phyloP scores from a whole-genome alignment of 2,888 invertebrate species.

The Colostygia pectinataria region DNA sequence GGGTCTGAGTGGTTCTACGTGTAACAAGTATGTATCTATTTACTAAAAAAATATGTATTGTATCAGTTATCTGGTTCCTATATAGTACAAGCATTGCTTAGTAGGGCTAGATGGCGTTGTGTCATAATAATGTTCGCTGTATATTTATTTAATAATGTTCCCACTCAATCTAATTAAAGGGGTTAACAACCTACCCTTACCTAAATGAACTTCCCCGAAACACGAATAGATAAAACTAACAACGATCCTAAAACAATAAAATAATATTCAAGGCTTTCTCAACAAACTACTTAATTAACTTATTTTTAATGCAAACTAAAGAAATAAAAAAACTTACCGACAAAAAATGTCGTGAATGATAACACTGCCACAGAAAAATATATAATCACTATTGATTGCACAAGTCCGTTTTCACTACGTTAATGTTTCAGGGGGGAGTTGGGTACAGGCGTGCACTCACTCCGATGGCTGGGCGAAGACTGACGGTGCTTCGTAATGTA shows the following conservation, averaged over 20 bases:
- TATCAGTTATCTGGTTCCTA: too few relatives aligned
- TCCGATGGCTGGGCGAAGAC: slow-evolving; percentile 10
- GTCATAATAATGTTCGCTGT: too few relatives aligned
- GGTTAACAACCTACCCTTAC: background rate
- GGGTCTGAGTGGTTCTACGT: too few relatives aligned
- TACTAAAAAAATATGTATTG: too few relatives aligned
- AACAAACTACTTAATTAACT: too few relatives aligned
- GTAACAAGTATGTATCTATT: too few relatives aligned
- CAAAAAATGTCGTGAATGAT: background rate
- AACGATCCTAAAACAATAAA: slow-evolving; percentile 9
- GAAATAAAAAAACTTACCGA: slow-evolving; percentile 13
- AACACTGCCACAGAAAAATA: slow-evolving; percentile 14
- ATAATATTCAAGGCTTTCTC: too few relatives aligned
- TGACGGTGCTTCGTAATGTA: slow-evolving; percentile 1
- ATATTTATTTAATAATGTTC: too few relatives aligned
- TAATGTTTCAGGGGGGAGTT: slow-evolving; percentile 3
- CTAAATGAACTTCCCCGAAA: background rate
- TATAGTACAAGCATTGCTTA: too few relatives aligned
- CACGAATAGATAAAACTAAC: background rate
- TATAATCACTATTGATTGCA: slow-evolving; percentile 21
- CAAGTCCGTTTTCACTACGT: slow-evolving; percentile 21
- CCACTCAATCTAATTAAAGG: background rate
- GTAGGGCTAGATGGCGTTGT: too few relatives aligned
- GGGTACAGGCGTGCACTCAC: slow-evolving; percentile 13
- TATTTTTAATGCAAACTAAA: too few relatives aligned